These are phyloP conservation scores for Corythornis madagascariensis DNA, from an alignment of 2,113 vertebrate genomes.

Conservation along the genomic window DNA sequence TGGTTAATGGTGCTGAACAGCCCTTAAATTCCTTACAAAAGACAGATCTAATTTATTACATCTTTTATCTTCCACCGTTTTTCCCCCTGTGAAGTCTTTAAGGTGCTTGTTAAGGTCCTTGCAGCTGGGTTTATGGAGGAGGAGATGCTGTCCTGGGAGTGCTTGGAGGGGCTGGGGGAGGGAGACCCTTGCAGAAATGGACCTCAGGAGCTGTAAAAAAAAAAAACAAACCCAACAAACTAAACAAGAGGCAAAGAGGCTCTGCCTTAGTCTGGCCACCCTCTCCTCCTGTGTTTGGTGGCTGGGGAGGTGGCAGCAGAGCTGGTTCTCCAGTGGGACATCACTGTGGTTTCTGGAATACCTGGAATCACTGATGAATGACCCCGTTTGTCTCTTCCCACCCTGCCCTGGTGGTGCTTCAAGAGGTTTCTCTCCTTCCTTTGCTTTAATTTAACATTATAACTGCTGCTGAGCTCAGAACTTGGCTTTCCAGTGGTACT, in stretches of 20 bases:
- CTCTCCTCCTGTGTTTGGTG: accelerated
- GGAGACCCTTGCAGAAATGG: accelerated
- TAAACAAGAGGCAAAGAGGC: not conserved
- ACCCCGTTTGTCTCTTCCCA: not conserved
- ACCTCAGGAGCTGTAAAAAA: accelerated
- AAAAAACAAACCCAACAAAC: too few relatives aligned
- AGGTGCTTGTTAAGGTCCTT: not conserved
- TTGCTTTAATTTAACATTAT: accelerated
- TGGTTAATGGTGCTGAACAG: not conserved
- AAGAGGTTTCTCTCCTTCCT: not conserved
- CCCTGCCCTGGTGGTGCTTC: accelerated
- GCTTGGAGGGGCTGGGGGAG: not conserved
- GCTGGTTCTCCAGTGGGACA: not conserved
- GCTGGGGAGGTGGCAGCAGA: not conserved
- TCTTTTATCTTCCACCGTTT: not conserved
- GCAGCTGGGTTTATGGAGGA: not conserved
- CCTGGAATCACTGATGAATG: accelerated
- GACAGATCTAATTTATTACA: not conserved
- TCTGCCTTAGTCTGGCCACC: accelerated
- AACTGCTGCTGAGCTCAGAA: accelerated
- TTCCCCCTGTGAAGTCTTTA: not conserved
- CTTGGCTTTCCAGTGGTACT: not conserved
- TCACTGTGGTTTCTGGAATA: not conserved
- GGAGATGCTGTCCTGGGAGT: not conserved
- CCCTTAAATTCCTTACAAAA: not conserved